phyloP scores from a whole-genome alignment of 2,888 invertebrate genomes.

The Oxystoma pomonae region DNA sequence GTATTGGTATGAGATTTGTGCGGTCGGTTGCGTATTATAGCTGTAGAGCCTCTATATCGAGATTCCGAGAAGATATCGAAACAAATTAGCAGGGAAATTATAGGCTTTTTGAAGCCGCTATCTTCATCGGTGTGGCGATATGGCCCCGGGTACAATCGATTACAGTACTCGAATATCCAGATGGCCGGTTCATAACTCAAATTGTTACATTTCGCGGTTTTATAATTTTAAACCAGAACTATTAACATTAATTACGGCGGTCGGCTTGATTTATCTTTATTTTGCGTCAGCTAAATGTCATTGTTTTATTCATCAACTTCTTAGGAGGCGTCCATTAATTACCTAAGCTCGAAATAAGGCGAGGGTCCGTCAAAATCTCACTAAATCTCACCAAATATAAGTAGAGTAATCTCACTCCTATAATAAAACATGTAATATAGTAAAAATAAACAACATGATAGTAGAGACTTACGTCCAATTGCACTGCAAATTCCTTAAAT shows the following conservation, averaged over 20 bases:
- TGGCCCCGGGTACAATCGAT: slow-evolving; percentile 47
- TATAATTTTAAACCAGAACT: slow-evolving; percentile 44
- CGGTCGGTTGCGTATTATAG: slow-evolving; percentile 24
- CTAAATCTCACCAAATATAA: too few species aligned
- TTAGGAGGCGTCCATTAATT: too few species aligned
- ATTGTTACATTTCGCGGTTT: slow-evolving; percentile 44
- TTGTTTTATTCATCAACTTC: too few species aligned
- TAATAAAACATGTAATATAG: too few species aligned
- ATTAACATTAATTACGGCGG: slow-evolving; percentile 36
- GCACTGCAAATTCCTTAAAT: too few species aligned
- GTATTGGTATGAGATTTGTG: slow-evolving; percentile 24
- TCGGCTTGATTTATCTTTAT: too few species aligned
- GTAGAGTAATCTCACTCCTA: too few species aligned
- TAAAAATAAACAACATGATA: too few species aligned
- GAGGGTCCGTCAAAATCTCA: too few species aligned
- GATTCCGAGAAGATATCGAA: slow-evolving; percentile 42
- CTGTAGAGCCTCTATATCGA: neutral
- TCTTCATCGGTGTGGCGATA: slow-evolving; percentile 44
- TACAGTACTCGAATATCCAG: slow-evolving; percentile 45
- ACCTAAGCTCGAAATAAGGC: too few species aligned
- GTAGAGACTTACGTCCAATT: too few species aligned
- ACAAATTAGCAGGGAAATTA: slow-evolving; percentile 49
- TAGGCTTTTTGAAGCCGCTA: slow-evolving; percentile 50
- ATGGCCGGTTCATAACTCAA: slow-evolving; percentile 44
- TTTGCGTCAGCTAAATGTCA: too few species aligned